phyloP scores from a whole-genome alignment of 2,888 invertebrate genomes.

The Hesperia comma region DNA sequence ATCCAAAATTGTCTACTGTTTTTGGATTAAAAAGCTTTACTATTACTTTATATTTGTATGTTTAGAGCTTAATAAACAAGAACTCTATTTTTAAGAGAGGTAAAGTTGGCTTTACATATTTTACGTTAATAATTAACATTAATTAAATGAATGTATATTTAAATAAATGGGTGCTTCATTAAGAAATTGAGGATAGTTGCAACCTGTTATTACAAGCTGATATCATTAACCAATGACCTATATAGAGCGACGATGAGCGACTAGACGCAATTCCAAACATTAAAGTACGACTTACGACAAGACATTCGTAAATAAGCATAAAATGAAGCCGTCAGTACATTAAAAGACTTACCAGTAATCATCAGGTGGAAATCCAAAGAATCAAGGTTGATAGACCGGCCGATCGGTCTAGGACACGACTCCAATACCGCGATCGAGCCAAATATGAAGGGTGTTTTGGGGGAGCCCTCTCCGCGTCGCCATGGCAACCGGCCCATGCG shows the following conservation, averaged over 20 bases:
- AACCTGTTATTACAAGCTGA: slow-evolving; percentile 23
- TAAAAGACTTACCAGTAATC: slow-evolving; percentile 25
- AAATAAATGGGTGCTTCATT: background rate
- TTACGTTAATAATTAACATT: too few relatives aligned
- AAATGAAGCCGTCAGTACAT: background rate
- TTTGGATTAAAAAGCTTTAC: too few relatives aligned
- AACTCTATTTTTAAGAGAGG: too few relatives aligned
- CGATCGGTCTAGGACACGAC: slow-evolving; percentile 23
- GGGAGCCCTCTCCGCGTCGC: slow-evolving; percentile 55
- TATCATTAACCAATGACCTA: slow-evolving; percentile 29
- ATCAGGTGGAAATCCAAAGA: slow-evolving; percentile 15
- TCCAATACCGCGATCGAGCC: slow-evolving; percentile 41
- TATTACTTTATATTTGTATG: too few relatives aligned
- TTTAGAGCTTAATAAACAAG: too few relatives aligned
- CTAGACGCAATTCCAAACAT: background rate
- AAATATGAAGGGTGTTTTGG: slow-evolving; percentile 41
- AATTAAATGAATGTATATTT: too few relatives aligned
- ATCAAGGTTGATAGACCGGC: slow-evolving; percentile 15
- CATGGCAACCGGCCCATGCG: slow-evolving; percentile 67
- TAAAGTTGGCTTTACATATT: too few relatives aligned
- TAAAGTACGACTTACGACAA: background rate
- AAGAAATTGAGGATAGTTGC: slow-evolving; percentile 1
- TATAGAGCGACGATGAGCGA: background rate
- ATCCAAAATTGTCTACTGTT: too few relatives aligned
- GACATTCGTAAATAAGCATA: background rate